Conservation (phyloP, 2,888 invertebrate species). For the Panopea generosa region DNA sequence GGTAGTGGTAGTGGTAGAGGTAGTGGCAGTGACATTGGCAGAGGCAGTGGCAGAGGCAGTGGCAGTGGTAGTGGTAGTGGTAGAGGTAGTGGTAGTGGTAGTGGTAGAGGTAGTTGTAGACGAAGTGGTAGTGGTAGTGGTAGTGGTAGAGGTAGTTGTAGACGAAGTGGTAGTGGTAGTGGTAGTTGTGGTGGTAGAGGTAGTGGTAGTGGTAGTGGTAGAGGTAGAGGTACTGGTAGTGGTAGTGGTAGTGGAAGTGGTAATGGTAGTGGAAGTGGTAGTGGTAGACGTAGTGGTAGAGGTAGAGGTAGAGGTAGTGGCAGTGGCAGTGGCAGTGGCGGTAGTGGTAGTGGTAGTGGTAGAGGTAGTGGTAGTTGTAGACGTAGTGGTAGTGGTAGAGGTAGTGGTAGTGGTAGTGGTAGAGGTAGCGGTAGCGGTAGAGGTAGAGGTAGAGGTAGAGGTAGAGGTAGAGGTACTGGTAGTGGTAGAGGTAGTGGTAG, state of each 20-base stretch:
- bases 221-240: conserved; percentile 8
- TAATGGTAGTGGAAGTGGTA: conserved; percentile 1
- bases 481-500: conserved; percentile 10
- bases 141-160: conserved; percentile 4
- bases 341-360: background rate
- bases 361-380: background rate
- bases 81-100: background rate
- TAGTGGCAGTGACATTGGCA: background rate
- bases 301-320: conserved; percentile 3
- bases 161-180: conserved; percentile 7
- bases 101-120: background rate
- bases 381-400: background rate
- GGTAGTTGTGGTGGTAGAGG: conserved; percentile 8
- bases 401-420: background rate
- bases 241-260: background rate
- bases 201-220: conserved; percentile 8
- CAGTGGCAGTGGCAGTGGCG: conserved; percentile 2
- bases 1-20: conserved; percentile 6
- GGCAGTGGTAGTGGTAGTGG: conserved; percentile 5
- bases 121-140: conserved; percentile 9
- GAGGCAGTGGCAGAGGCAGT: background rate
- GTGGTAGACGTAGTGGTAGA: conserved; percentile 5
- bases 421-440: background rate
- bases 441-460: too few species aligned
- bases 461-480: background rate